phyloP scores from a whole-genome alignment of 2,888 invertebrate genomes.

The Zygaena filipendulae region DNA sequence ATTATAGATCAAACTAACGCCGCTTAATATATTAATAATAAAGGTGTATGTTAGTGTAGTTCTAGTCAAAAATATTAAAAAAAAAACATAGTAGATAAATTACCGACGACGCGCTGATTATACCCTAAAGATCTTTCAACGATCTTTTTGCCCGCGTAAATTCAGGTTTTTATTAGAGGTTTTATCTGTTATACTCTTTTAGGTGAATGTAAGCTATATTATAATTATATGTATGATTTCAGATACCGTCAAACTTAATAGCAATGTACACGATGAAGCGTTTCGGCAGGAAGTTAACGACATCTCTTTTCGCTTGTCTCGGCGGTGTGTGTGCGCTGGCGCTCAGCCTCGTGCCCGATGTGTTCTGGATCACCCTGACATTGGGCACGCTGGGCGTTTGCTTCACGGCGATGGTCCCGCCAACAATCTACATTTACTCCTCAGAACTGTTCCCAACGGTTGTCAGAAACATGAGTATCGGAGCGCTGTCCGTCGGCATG shows the following conservation, averaged over 20 bases:
- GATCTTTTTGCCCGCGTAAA: too few relatives aligned
- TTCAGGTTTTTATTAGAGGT: too few relatives aligned
- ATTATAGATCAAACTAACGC: too few relatives aligned
- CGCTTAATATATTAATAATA: too few relatives aligned
- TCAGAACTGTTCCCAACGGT: conserved; percentile 91
- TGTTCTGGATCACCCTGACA: conserved; percentile 64
- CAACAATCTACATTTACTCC: conserved; percentile 85
- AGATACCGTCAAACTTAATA: conserved; percentile 63
- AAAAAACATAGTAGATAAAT: too few relatives aligned
- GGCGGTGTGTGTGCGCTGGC: conserved; percentile 71
- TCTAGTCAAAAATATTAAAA: too few relatives aligned
- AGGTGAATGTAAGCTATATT: too few relatives aligned
- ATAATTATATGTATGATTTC: too few relatives aligned
- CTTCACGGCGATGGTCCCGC: conserved; percentile 81
- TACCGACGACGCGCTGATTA: too few relatives aligned
- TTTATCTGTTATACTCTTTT: too few relatives aligned
- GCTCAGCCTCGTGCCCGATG: conserved; percentile 63
- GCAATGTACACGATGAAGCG: conserved; percentile 69
- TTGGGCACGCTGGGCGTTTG: conserved; percentile 81
- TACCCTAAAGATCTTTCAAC: too few relatives aligned
- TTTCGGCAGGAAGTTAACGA: conserved; percentile 73
- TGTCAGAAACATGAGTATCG: conserved; percentile 86
- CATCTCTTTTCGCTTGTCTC: conserved; percentile 67
- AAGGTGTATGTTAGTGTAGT: too few relatives aligned
- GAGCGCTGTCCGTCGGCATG: conserved; percentile 84